Conservation (phyloP, 2,888 invertebrate genomes). For the Nomada hirtipes region DNA sequence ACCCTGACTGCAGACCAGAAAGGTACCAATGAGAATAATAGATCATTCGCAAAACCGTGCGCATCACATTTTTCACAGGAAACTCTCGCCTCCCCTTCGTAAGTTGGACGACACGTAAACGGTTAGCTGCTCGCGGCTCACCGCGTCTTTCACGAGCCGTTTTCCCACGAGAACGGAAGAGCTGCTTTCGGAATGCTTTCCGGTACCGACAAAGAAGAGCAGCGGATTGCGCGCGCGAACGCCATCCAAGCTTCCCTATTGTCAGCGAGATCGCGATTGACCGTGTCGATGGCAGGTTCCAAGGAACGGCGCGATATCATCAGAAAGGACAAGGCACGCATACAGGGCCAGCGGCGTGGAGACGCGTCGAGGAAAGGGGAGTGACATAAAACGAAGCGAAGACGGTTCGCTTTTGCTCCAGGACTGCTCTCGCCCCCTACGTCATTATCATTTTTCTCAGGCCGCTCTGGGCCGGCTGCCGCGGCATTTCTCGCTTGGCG, state of each 20-base stretch:
- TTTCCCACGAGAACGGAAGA: conserved; percentile 56
- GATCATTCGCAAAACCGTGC: not conserved
- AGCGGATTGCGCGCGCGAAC: not conserved
- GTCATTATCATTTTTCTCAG: conserved; percentile 55
- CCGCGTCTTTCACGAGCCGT: conserved; percentile 14
- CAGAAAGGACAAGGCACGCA: conserved; percentile 14
- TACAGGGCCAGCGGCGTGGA: conserved; percentile 1
- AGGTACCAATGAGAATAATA: not conserved
- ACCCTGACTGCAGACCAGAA: too few relatives aligned
- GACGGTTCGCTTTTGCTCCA: conserved; percentile 58
- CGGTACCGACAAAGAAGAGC: conserved; percentile 55
- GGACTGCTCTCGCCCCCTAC: conserved; percentile 43
- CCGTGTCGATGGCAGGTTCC: conserved; percentile 31
- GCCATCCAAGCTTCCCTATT: conserved; percentile 47
- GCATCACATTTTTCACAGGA: not conserved
- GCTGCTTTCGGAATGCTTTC: conserved; percentile 57
- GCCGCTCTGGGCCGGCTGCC: conserved; percentile 34
- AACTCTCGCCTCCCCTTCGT: not conserved
- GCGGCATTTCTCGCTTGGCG: conserved; percentile 62
- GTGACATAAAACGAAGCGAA: conserved; percentile 66
- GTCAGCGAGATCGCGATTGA: conserved; percentile 47
- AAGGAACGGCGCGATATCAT: conserved; percentile 38
- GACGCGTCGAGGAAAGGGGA: conserved; percentile 25
- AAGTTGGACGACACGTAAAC: not conserved
- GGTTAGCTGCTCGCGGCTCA: not conserved